Evolutionary conservation across 2,113 vertebrate species (phyloP), one percentile per base, ranked within the genome.

Genomic region (Amphilophus citrinellus): DNA sequence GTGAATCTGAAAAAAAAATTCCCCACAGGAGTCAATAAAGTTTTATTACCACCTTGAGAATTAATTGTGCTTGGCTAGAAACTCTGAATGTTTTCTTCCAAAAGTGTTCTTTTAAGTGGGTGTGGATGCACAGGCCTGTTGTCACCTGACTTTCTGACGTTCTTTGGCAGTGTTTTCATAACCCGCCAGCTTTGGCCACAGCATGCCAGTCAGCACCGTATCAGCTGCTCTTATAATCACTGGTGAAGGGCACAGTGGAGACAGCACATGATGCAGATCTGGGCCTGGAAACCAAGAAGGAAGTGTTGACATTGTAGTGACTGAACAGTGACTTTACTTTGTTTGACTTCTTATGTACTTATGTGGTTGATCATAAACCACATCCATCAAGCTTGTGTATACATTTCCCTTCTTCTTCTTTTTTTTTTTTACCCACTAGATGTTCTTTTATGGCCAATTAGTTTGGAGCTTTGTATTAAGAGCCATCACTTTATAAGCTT

Each of bases 401-500:
- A 63, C 10, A 10, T n/a, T 39, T 27, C 27, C 39, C 15, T 63
- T 44, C 44, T 30, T 30, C 15, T 63, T 44, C 44, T 35, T 11
- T 27, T 22, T 27, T n/a, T 57, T 73, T 57, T 44, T 17, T 9
- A 22, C 39, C 53, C 17, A 15, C 27, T 18, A 18, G 27, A 66
- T 61, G 63, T 63, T 79, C 18, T 56, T 86, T 86, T 61, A 61
- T 50, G n/a, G 27, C 77, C 85, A 47, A 7, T 80, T 81, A 37
- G 20, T 84, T 79, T 20, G 7, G n/a, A 68, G 68, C 77, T 73
- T 89, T 77, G 81, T 80, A 80, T 84, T 91, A 47, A 13, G 82
- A 79, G 57, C 73, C 84, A 82, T 88, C 86, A 86, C 37, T 61
- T 84, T 91, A 73, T 73, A 95, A 94, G 92, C 92, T 79, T 79